phyloP scores from a whole-genome alignment of 2,113 vertebrate species.

The Takifugu flavidus region DNA sequence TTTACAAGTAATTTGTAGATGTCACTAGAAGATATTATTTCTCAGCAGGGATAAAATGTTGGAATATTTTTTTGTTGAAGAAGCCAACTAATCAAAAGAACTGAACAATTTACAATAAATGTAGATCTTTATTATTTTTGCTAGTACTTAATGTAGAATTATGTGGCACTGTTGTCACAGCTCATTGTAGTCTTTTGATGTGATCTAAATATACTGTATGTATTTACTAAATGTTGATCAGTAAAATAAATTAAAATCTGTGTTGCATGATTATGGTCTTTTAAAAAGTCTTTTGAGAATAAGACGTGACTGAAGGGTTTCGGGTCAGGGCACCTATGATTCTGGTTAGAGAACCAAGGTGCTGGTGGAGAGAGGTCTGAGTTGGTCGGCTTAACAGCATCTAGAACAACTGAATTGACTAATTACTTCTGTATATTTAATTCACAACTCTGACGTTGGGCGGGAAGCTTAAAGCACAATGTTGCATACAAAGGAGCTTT shows the following conservation, averaged over 20 bases:
- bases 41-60: slow-evolving; percentile 2
- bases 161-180: slow-evolving; percentile 4
- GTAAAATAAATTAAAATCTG: slow-evolving; percentile 42
- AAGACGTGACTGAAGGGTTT: too few species aligned
- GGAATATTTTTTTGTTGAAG: slow-evolving; percentile 9
- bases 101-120: not conserved
- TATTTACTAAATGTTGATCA: slow-evolving; percentile 41
- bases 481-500: too few species aligned
- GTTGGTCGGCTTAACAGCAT: too few species aligned
- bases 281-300: too few species aligned
- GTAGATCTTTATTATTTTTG: not conserved
- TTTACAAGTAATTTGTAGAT: slow-evolving; percentile 24
- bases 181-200: slow-evolving; percentile 37
- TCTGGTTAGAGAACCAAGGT: too few species aligned
- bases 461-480: too few species aligned
- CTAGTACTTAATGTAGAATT: not conserved
- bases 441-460: too few species aligned
- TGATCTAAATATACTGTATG: slow-evolving; percentile 39
- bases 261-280: not conserved
- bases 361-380: too few species aligned
- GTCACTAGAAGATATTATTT: slow-evolving; percentile 6
- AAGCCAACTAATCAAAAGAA: not conserved
- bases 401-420: too few species aligned
- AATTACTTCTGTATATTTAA: too few species aligned
- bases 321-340: too few species aligned